Conservation (phyloP, 2,888 invertebrate species). For the Ophion slaviceki region DNA sequence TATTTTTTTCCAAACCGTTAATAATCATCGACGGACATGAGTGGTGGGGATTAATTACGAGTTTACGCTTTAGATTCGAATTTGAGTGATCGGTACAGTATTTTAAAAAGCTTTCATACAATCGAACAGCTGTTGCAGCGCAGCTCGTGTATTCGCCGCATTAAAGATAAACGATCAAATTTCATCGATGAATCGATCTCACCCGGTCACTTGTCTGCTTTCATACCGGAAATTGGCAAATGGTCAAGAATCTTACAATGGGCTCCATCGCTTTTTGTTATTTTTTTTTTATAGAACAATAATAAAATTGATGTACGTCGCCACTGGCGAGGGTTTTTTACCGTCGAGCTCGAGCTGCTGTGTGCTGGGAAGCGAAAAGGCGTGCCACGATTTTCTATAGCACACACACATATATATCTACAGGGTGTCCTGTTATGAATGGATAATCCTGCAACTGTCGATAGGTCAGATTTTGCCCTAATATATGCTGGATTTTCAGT, state of each 20-base stretch:
- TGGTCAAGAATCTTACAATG: background rate
- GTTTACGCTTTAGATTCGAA: too few species aligned
- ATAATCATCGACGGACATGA: too few species aligned
- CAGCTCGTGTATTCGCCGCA: too few species aligned
- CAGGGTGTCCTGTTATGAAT: too few species aligned
- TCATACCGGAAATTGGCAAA: conserved; percentile 3
- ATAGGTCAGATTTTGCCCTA: too few species aligned
- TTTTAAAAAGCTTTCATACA: too few species aligned
- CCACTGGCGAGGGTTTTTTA: conserved; percentile 49
- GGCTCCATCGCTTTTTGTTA: background rate
- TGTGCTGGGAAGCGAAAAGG: conserved; percentile 61
- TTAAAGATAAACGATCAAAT: background rate
- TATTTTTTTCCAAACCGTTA: too few species aligned
- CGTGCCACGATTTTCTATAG: conserved; percentile 61
- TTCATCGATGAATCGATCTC: background rate
- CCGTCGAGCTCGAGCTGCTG: conserved; percentile 34
- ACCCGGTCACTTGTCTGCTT: background rate
- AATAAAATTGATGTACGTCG: conserved; percentile 34
- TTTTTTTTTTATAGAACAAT: background rate
- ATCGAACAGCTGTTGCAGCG: too few species aligned
- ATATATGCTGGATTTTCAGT: too few species aligned
- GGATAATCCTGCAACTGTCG: too few species aligned
- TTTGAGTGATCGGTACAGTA: too few species aligned
- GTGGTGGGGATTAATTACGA: too few species aligned
- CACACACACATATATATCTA: conserved; percentile 10